These are phyloP conservation scores for Agrotis ipsilon DNA, from an alignment of 2,888 invertebrate genomes.

Conservation along the genomic window DNA sequence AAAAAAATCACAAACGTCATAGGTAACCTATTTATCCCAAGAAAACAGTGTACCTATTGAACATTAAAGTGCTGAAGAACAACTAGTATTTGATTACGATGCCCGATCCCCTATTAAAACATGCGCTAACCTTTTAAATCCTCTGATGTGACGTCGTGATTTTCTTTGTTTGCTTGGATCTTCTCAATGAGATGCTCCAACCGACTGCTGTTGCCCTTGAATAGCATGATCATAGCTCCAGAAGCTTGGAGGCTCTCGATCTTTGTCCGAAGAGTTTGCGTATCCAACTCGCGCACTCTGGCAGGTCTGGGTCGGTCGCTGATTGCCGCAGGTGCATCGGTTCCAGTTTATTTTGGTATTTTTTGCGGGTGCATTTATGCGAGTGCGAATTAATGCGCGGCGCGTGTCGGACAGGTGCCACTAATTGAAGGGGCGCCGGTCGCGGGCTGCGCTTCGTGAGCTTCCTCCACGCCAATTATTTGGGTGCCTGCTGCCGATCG, in stretches of 20 bases:
- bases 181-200: conserved; percentile 96
- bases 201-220: conserved; percentile 96
- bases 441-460: conserved; percentile 78
- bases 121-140: conserved; percentile 87
- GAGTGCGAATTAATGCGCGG: conserved; percentile 87
- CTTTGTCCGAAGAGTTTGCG: conserved; percentile 50
- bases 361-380: conserved; percentile 85
- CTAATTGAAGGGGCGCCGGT: conserved; percentile 86
- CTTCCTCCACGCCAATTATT: conserved; percentile 89
- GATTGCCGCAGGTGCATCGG: conserved; percentile 88
- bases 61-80: neutral
- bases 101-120: neutral
- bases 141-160: conserved; percentile 90
- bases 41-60: neutral
- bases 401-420: conserved; percentile 88
- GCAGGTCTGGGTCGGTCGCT: conserved; percentile 64
- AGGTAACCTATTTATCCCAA: no score
- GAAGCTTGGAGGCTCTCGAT: conserved; percentile 49
- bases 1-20: no score
- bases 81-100: neutral
- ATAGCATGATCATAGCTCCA: conserved; percentile 93
- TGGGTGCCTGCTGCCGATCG: conserved; percentile 82
- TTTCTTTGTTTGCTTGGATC: conserved; percentile 96
- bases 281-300: conserved; percentile 64
- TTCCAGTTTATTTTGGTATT: conserved; percentile 87